Percentiles rank a stretch among this genome's conserved stretches.
These are phyloP conservation scores for Agrypnia vestita DNA, from an alignment of 1,140 invertebrate genomes.

Conservation along the genomic window DNA sequence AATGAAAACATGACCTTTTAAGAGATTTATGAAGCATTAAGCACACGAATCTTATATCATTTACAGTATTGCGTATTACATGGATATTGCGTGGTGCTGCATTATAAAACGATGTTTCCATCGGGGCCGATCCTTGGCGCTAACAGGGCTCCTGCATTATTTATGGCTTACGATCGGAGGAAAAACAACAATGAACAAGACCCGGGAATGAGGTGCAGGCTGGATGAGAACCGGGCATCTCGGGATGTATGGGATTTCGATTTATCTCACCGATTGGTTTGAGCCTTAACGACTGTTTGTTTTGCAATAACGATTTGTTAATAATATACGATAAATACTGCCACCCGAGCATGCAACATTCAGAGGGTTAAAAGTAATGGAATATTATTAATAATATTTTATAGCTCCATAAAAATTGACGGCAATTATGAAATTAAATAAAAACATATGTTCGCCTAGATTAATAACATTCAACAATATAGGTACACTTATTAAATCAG, in stretches of 20 bases:
- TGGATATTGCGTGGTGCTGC: slow-evolving; percentile 58
- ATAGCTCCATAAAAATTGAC: no score
- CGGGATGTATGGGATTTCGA: slow-evolving; percentile 46
- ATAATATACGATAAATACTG: slow-evolving; percentile 18
- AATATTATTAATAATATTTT: no score
- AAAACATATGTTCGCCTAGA: no score
- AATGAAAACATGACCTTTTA: slow-evolving; percentile 54
- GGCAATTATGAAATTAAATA: no score
- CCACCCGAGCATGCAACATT: no score
- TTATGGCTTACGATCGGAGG: slow-evolving; percentile 52
- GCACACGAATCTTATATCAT: slow-evolving; percentile 56
- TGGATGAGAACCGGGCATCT: slow-evolving; percentile 17
- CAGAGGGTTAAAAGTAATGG: no score
- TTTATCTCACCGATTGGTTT: slow-evolving; percentile 42
- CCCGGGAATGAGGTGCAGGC: slow-evolving; percentile 26
- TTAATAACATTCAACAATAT: no score
- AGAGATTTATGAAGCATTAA: slow-evolving; percentile 55
- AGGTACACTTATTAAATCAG: no score
- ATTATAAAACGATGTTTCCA: slow-evolving; percentile 59
- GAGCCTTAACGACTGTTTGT: slow-evolving; percentile 18
- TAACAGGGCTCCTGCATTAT: slow-evolving; percentile 56
- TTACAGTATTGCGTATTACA: slow-evolving; percentile 54
- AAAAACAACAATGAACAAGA: slow-evolving; percentile 52
- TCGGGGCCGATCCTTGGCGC: slow-evolving; percentile 50
- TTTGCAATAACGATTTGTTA: slow-evolving; percentile 38